These are phyloP conservation scores for Scaptodrosophila latifasciaeformis DNA, from an alignment of 2,888 invertebrate species.

Conservation along the genomic window DNA sequence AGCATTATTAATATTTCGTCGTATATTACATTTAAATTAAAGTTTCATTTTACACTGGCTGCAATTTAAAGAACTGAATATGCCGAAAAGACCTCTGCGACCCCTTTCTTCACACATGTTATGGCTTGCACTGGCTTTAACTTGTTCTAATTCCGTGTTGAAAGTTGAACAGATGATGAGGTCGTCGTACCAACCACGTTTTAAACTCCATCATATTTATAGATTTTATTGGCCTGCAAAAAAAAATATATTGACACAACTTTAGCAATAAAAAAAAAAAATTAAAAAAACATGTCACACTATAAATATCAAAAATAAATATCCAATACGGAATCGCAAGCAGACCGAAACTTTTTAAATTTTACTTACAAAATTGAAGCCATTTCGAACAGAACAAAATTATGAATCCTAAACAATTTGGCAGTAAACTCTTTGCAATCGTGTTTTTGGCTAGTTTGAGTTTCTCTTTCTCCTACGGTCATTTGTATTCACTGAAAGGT, in stretches of 20 bases:
- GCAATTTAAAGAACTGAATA: too few species aligned
- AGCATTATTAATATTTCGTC: too few species aligned
- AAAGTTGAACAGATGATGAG: too few species aligned
- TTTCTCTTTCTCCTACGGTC: conserved; percentile 19
- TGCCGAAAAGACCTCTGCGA: too few species aligned
- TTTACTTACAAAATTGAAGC: conserved; percentile 25
- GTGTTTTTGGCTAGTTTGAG: conserved; percentile 16
- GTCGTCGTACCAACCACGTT: too few species aligned
- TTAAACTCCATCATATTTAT: too few species aligned
- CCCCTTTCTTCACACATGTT: too few species aligned
- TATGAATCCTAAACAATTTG: conserved; percentile 21
- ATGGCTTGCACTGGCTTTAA: too few species aligned
- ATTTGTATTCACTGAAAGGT: conserved; percentile 32
- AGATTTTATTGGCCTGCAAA: too few species aligned
- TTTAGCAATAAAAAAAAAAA: conserved; percentile 15
- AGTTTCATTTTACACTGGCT: too few species aligned
- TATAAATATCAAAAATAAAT: conserved; percentile 14
- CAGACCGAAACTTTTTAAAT: conserved; percentile 1
- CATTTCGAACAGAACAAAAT: conserved; percentile 20
- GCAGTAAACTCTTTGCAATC: conserved; percentile 16
- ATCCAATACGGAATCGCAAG: conserved; percentile 1
- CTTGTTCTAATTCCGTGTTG: too few species aligned
- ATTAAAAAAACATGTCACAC: conserved; percentile 29
- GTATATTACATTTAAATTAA: too few species aligned
- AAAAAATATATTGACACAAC: conserved; percentile 34